A percentile compares a stretch with the other conserved stretches of the same genome.
Evolutionary conservation across 2,888 invertebrate genomes (phyloP).

Genomic region (Leptarthrus brevirostris): DNA sequence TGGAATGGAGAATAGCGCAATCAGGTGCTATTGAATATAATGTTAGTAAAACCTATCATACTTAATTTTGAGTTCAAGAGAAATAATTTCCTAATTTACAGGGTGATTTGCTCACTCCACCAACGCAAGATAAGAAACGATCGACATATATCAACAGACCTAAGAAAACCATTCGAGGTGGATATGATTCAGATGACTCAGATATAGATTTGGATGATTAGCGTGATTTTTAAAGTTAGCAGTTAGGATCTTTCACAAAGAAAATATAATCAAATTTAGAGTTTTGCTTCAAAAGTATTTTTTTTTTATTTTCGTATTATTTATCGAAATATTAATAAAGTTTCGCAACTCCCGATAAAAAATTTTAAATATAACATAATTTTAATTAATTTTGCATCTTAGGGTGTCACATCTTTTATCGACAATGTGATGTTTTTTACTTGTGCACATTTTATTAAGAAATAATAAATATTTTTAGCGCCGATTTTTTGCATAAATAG

Average conservation of each 20-base stretch:
- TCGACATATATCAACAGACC: constrained; percentile 67
- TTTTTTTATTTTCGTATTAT: constrained; percentile 4
- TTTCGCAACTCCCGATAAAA: not conserved
- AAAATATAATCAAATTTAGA: not conserved
- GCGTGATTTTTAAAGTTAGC: not conserved
- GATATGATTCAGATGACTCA: constrained; percentile 69
- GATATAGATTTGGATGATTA: constrained; percentile 71
- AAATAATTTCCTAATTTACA: constrained; percentile 50
- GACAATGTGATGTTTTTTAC: constrained; percentile 3
- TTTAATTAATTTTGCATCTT: not conserved
- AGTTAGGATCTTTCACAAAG: not conserved
- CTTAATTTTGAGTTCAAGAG: not conserved
- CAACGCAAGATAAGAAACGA: constrained; percentile 68
- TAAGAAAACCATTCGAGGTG: constrained; percentile 70
- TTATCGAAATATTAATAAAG: not conserved
- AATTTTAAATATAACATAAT: not conserved
- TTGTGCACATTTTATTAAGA: constrained; percentile 34
- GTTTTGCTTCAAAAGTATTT: not conserved
- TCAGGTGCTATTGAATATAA: constrained; percentile 76
- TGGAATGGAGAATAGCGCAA: constrained; percentile 92
- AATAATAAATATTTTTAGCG: constrained; percentile 29
- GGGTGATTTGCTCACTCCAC: constrained; percentile 76
- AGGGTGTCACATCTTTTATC: not conserved
- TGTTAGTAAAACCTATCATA: constrained; percentile 50
- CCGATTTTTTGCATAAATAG: not conserved